Conservation (phyloP, 2,888 invertebrate genomes). For the Epistrophe grossulariae region DNA sequence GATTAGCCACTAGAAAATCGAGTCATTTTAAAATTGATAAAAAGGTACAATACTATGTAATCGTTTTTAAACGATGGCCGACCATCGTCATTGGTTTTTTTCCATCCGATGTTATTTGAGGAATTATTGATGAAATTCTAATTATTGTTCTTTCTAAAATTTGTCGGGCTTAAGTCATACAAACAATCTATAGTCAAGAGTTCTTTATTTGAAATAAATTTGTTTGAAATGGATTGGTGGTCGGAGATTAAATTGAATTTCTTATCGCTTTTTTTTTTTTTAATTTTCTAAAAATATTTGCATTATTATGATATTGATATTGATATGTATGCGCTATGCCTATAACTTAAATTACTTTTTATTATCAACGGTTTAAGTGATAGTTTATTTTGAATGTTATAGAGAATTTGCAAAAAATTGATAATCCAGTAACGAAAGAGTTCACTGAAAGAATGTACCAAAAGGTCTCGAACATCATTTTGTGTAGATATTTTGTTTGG, state of each 20-base stretch:
- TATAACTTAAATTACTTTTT: neutral
- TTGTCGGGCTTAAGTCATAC: slow-evolving; percentile 16
- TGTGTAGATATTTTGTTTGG: neutral
- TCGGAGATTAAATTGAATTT: neutral
- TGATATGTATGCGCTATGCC: neutral
- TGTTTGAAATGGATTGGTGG: slow-evolving; percentile 5
- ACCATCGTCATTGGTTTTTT: slow-evolving; percentile 61
- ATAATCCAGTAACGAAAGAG: neutral
- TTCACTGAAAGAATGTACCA: neutral
- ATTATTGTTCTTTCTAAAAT: slow-evolving; percentile 18
- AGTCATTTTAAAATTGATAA: slow-evolving; percentile 50
- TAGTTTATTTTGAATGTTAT: neutral
- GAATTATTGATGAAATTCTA: slow-evolving; percentile 18
- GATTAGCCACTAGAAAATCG: slow-evolving; percentile 14
- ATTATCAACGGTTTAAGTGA: neutral
- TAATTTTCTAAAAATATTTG: neutral
- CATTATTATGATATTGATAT: neutral
- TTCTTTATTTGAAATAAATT: slow-evolving; percentile 34
- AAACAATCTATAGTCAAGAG: slow-evolving; percentile 35
- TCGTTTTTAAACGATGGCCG: slow-evolving; percentile 65
- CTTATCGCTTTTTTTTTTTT: slow-evolving; percentile 11
- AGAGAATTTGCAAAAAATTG: neutral
- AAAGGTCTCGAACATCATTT: neutral
- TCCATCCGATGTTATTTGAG: slow-evolving; percentile 56
- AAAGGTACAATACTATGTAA: slow-evolving; percentile 64